Conservation (phyloP, 1,140 invertebrate genomes). For the Dendrolimus punctatus region DNA sequence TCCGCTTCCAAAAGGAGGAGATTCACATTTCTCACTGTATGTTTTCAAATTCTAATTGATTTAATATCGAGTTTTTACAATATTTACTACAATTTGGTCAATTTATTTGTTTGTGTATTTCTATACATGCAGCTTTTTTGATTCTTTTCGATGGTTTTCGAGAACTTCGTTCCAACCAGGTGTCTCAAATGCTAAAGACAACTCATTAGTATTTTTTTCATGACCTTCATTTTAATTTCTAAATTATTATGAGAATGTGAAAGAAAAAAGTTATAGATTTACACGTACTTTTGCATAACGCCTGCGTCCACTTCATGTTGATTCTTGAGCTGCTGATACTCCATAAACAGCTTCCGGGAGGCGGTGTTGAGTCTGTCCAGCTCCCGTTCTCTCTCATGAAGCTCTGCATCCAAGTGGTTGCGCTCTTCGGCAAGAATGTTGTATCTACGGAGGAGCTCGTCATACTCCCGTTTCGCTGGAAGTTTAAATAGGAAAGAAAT, state of each 20-base stretch:
- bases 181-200: too few relatives aligned
- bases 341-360: slow-evolving; percentile 80
- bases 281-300: slow-evolving; percentile 76
- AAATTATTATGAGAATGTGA: neutral
- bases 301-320: slow-evolving; percentile 81
- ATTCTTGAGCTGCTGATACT: slow-evolving; percentile 81
- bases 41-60: too few relatives aligned
- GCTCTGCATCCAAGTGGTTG: slow-evolving; percentile 70
- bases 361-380: slow-evolving; percentile 76
- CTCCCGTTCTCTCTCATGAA: slow-evolving; percentile 75
- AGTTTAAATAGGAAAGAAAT: slow-evolving; percentile 1
- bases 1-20: too few relatives aligned
- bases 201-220: too few relatives aligned
- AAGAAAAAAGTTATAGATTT: neutral
- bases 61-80: too few relatives aligned
- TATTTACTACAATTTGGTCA: too few relatives aligned
- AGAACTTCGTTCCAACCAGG: too few relatives aligned
- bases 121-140: too few relatives aligned
- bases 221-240: too few relatives aligned
- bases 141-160: too few relatives aligned
- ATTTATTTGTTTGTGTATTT: too few relatives aligned
- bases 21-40: too few relatives aligned
- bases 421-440: slow-evolving; percentile 74
- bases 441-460: slow-evolving; percentile 74
- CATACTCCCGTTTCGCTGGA: slow-evolving; percentile 73